Evolutionary conservation across 2,113 vertebrate species (phyloP), one percentile per base, ranked within the genome.

Genomic region (Candoia aspera): DNA sequence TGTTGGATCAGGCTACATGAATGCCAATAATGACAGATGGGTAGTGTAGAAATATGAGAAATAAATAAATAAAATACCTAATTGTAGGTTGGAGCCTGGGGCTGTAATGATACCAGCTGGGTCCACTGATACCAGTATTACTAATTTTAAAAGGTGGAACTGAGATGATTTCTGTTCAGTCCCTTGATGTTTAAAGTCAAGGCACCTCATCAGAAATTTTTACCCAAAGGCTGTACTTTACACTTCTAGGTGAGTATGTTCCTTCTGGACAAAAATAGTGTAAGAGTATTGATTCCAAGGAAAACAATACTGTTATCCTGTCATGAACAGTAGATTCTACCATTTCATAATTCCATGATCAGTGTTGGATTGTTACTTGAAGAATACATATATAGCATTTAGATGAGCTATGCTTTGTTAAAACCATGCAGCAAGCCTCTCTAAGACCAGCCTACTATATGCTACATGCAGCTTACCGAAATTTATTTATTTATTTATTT

Each of bases 381-480:
- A 37, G n/a, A 58, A 58, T 58, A 17, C 21, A 26, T 49, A 55
- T 15, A 37, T 37, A 87, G 15, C 54, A 58, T 49, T 46, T 62
- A 79, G 23, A n/a, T 49, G 10, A 46, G 42, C 59, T 29, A 33
- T 21, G 10, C 15, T 62, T 60, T 87, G 60, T 6, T 54, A 19
- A 90, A 68, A 73, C 64, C 29, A 73, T 73, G n/a, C 88, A 73
- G 21, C 64, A 90, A 90, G 17, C 17, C 64, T 26, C 29, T 68
- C 62, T 37, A 87, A 64, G 84, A 42, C 23, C 46, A 59, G 42
- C 86, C 13, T 6, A 84, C n/a, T 46, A 60, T 91, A 90, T 73
- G 29, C 91, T 68, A 54, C 8, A 84, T 59, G 33, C 19, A 88
- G 21, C 8, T 93, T 19, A 84, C 33, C 42, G 2, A 93, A 94